Conservation (phyloP, 2,888 invertebrate species). For the Pherbina coryleti region DNA sequence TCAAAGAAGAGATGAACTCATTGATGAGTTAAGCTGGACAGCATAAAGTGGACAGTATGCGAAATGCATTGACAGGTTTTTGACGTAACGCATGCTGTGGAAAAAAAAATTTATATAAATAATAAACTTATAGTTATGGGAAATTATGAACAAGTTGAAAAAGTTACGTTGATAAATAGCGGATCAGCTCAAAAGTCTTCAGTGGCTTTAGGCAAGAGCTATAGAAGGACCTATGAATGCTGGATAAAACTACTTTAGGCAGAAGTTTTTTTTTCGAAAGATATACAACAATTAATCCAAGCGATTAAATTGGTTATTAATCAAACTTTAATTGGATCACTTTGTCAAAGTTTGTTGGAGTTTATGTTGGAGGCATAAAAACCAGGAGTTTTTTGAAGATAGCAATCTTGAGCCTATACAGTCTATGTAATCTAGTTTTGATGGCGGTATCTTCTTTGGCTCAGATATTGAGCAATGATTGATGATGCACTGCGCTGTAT, state of each 20-base stretch:
- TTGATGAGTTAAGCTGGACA: neutral
- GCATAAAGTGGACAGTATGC: neutral
- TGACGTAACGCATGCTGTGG: neutral
- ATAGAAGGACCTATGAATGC: neutral
- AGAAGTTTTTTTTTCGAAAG: neutral
- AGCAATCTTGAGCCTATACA: constrained; percentile 45
- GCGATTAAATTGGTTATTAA: constrained; percentile 25
- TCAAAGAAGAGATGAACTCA: neutral
- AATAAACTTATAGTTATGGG: neutral
- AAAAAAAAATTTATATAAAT: neutral
- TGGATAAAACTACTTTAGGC: neutral
- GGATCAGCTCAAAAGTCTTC: neutral
- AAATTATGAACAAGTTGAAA: neutral
- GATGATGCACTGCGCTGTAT: neutral
- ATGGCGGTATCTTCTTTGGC: neutral
- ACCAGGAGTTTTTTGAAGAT: neutral
- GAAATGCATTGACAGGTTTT: neutral
- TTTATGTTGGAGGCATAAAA: neutral
- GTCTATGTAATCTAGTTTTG: neutral
- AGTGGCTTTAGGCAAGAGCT: neutral
- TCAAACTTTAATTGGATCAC: constrained; percentile 29
- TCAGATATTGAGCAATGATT: neutral
- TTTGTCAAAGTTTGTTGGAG: constrained; percentile 14
- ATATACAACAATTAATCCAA: neutral
- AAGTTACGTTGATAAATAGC: neutral